Percentiles rank a stretch among this genome's conserved stretches.
phyloP scores from a whole-genome alignment of 2,113 vertebrate species.

The Semnornis frantzii region DNA sequence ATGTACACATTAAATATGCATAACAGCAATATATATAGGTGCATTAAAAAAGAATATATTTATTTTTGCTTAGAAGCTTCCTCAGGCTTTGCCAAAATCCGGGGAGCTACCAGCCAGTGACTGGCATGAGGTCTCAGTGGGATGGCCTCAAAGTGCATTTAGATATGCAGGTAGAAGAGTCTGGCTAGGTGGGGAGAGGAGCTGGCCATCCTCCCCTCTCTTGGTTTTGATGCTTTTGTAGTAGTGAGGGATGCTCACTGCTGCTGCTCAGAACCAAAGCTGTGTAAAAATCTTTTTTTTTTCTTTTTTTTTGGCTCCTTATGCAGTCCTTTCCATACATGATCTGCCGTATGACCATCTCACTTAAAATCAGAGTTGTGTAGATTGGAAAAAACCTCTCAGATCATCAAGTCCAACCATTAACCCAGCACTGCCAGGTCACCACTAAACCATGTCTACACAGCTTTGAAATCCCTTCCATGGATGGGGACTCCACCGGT shows the following conservation, averaged over 20 bases:
- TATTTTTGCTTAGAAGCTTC: background rate
- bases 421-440: too few relatives aligned
- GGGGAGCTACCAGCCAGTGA: background rate
- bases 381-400: too few relatives aligned
- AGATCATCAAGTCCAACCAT: too few relatives aligned
- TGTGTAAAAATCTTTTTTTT: too few relatives aligned
- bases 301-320: background rate
- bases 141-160: background rate
- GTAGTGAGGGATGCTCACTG: background rate
- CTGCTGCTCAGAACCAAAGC: background rate
- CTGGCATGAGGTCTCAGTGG: rapidly evolving
- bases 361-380: too few relatives aligned
- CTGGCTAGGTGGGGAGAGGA: background rate
- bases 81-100: background rate
- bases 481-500: too few relatives aligned
- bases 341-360: background rate
- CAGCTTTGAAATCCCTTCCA: too few relatives aligned
- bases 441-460: too few relatives aligned
- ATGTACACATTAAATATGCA: background rate
- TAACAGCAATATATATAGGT: background rate
- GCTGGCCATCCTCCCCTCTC: rapidly evolving
- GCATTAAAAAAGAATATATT: background rate
- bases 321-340: rapidly evolving
- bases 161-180: rapidly evolving
- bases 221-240: rapidly evolving